Evolutionary conservation across 2,888 invertebrate genomes (phyloP).

Genomic region (Synanthedon myopaeformis): DNA sequence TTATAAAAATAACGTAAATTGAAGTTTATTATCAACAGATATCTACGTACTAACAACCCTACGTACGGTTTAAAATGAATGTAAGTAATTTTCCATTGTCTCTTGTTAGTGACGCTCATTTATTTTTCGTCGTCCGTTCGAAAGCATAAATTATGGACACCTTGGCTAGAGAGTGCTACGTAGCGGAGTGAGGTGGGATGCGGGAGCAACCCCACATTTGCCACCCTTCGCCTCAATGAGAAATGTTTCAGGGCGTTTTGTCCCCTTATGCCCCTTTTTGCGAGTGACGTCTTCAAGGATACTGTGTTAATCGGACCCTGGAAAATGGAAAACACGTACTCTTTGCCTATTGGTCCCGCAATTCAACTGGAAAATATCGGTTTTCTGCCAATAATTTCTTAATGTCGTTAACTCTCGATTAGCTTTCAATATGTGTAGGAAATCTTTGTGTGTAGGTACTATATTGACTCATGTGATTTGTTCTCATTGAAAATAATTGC

Average conservation of each 20-base stretch:
- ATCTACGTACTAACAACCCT: not conserved
- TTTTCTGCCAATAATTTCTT: slow-evolving; percentile 12
- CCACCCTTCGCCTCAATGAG: slow-evolving; percentile 44
- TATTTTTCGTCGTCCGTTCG: slow-evolving; percentile 62
- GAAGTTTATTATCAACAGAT: too few species aligned
- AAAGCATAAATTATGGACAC: slow-evolving; percentile 66
- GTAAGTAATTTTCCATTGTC: slow-evolving; percentile 40
- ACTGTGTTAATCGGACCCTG: slow-evolving; percentile 62
- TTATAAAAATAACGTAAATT: too few species aligned
- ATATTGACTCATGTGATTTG: too few species aligned
- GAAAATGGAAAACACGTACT: slow-evolving; percentile 21
- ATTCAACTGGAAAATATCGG: slow-evolving; percentile 34
- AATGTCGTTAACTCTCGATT: slow-evolving; percentile 26
- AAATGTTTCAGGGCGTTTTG: slow-evolving; percentile 62
- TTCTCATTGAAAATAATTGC: too few species aligned
- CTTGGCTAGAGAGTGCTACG: slow-evolving; percentile 43
- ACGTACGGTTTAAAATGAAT: slow-evolving; percentile 17
- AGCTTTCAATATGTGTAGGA: slow-evolving; percentile 3
- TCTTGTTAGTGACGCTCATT: slow-evolving; percentile 46
- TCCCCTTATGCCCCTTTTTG: slow-evolving; percentile 60
- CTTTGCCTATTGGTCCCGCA: slow-evolving; percentile 40
- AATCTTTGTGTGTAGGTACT: too few species aligned
- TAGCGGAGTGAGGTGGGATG: slow-evolving; percentile 22
- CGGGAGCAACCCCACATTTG: slow-evolving; percentile 15
- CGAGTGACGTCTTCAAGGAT: slow-evolving; percentile 64